Conservation (phyloP, 2,888 invertebrate genomes). For the Cephus sareptanus region DNA sequence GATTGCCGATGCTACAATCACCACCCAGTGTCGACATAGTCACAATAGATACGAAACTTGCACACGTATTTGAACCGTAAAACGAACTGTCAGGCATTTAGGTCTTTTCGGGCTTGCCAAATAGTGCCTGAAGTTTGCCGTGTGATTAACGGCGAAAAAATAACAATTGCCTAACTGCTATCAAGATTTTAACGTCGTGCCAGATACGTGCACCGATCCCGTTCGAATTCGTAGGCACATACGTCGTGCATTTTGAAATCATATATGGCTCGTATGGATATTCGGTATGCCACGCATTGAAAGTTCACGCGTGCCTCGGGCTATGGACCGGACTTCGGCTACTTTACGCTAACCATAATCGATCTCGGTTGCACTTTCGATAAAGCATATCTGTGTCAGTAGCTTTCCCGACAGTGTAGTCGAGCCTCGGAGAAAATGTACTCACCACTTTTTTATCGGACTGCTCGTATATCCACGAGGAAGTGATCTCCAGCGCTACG, state of each 20-base stretch:
- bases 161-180: not conserved
- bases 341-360: conserved; percentile 11
- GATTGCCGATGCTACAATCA: not conserved
- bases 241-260: conserved; percentile 2
- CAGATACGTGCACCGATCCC: not conserved
- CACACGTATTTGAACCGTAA: not conserved
- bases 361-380: conserved; percentile 1
- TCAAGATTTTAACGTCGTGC: not conserved
- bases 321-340: conserved; percentile 7
- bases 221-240: not conserved
- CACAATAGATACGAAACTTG: not conserved
- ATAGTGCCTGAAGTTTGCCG: not conserved
- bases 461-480: not conserved
- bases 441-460: not conserved
- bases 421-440: conserved; percentile 4
- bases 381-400: conserved; percentile 1
- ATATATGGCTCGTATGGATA: not conserved
- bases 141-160: conserved; percentile 1
- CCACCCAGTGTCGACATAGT: not conserved
- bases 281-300: conserved; percentile 10
- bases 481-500: not conserved
- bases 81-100: not conserved
- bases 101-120: not conserved
- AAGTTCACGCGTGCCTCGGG: conserved; percentile 19
- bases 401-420: conserved; percentile 2